These are phyloP conservation scores for Bombus picipes DNA, from an alignment of 1,140 invertebrate species.

Conservation along the genomic window DNA sequence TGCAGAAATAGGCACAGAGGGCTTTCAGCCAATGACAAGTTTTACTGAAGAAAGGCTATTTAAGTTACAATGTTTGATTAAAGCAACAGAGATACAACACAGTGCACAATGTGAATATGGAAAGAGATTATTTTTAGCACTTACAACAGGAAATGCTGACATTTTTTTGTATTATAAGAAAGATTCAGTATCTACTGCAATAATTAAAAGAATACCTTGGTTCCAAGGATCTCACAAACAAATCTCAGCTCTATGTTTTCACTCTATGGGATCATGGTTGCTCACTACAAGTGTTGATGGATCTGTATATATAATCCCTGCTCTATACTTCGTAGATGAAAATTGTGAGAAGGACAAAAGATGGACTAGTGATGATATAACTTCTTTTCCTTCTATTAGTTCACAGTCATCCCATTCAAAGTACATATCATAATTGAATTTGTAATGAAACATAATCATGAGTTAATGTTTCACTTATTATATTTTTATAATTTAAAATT, in stretches of 20 bases:
- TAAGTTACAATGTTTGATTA: slow-evolving; percentile 79
- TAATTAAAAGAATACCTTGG: slow-evolving; percentile 88
- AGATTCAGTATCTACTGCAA: slow-evolving; percentile 73
- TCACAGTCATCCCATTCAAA: slow-evolving; percentile 83
- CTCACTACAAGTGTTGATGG: slow-evolving; percentile 85
- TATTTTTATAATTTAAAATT: slow-evolving; percentile 25
- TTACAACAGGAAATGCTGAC: slow-evolving; percentile 74
- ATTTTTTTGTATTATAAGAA: slow-evolving; percentile 79
- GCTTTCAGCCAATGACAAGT: slow-evolving; percentile 53
- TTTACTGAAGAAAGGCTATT: slow-evolving; percentile 75
- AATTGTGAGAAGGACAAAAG: slow-evolving; percentile 82
- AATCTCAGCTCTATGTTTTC: slow-evolving; percentile 87
- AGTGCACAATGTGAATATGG: slow-evolving; percentile 76
- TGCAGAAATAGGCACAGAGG: slow-evolving; percentile 37
- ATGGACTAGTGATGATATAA: slow-evolving; percentile 84
- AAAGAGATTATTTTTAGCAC: slow-evolving; percentile 76
- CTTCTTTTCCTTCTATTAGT: slow-evolving; percentile 82
- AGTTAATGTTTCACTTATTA: background rate
- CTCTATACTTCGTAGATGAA: slow-evolving; percentile 84
- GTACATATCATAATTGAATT: slow-evolving; percentile 63
- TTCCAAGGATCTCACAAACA: slow-evolving; percentile 84
- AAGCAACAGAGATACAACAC: slow-evolving; percentile 75
- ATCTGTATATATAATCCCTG: slow-evolving; percentile 86
- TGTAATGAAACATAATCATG: background rate
- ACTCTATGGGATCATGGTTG: slow-evolving; percentile 88